Evolutionary conservation across 2,888 invertebrate species (phyloP), one percentile per base, ranked within the genome.

Genomic region (Xiphydria camelus): DNA sequence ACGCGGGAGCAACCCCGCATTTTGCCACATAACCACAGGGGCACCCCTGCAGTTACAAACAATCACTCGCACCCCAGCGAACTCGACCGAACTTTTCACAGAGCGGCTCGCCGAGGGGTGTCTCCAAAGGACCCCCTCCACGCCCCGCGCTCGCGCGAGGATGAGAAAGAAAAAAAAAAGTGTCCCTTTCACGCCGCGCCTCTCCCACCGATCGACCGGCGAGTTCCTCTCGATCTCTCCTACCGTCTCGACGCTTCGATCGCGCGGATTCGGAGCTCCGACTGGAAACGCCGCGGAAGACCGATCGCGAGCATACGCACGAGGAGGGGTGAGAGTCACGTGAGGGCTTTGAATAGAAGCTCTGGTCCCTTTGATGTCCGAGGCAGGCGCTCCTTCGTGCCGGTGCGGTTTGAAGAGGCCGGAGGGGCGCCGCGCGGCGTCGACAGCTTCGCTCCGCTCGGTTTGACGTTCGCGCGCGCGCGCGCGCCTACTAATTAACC

Each of bases 311-410:
- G 7, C 19, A 10, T 19, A 35, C 21, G 3, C 10, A 21, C 12
- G n/a, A 4, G 18, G 19, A 10, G 18, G 10, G 18, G 23, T 23
- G 25, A n/a, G 26, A 26, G 26, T 26, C 5, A n/a, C n/a, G n/a
- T n/a, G 26, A 52, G 50, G 59, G 57, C 59, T 59, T 59, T 56
- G 62, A 61, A 60, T 55, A n/a, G n/a, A n/a, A n/a, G n/a, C n/a
- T n/a, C n/a, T n/a, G n/a, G n/a, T 47, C 36, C 61, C 63, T 63
- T 63, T 63, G 63, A 63, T 62, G 63, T 63, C 61, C 61, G 62
- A 57, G 56, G 59, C 59, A 61, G 58, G 53, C 54, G 57, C 50
- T 53, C 47, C 49, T 43, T 25, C 50, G 46, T 49, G 53, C 55
- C 54, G 50, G 50, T n/a, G n/a, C n/a, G n/a, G n/a, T n/a, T n/a